Evolutionary conservation across 2,113 vertebrate species (phyloP).

Genomic region (Nycticryphes semicollaris): DNA sequence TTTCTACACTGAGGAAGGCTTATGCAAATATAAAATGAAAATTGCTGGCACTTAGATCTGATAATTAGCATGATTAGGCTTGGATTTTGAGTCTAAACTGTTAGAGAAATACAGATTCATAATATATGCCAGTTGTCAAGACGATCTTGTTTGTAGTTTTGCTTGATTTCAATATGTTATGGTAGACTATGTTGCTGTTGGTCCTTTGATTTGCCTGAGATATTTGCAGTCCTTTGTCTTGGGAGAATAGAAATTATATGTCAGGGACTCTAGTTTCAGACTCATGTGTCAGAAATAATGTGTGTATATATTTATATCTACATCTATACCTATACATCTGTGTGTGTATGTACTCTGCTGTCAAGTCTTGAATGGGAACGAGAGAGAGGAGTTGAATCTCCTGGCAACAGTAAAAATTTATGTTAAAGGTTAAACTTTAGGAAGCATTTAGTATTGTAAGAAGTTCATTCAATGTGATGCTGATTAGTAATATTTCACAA

Average conservation of each 20-base stretch:
- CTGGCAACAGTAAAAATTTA: neutral
- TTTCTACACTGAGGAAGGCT: neutral
- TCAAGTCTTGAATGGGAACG: neutral
- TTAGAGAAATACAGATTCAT: neutral
- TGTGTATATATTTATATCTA: neutral
- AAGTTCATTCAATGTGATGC: neutral
- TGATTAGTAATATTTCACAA: neutral
- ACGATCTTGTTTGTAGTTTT: neutral
- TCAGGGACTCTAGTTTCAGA: neutral
- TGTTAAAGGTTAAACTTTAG: neutral
- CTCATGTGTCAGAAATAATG: neutral
- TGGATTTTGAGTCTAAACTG: neutral
- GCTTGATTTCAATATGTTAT: neutral
- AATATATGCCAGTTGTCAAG: neutral
- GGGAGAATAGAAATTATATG: neutral
- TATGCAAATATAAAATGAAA: neutral
- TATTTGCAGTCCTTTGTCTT: neutral
- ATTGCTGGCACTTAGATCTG: neutral
- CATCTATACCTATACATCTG: neutral
- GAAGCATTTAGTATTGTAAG: neutral
- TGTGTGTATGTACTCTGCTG: neutral
- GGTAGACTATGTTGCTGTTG: neutral
- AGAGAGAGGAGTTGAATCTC: neutral
- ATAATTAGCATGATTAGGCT: neutral
- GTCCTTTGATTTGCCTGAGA: neutral